Conservation (phyloP, 2,797 vertebrate genomes). For the Pangasius krempfi region DNA sequence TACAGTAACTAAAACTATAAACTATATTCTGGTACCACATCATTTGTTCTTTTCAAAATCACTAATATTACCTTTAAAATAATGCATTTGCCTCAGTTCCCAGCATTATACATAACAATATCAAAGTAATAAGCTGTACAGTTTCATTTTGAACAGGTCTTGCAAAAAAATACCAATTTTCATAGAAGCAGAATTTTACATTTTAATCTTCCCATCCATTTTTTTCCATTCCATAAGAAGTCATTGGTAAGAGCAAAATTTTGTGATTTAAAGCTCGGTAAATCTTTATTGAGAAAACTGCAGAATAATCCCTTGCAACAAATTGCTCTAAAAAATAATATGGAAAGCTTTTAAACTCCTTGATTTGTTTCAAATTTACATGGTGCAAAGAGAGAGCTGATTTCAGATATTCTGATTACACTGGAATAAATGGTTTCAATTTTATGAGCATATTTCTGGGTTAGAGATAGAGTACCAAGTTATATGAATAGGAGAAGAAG, state of each 20-base stretch:
- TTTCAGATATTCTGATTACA: not conserved
- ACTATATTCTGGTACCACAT: not conserved
- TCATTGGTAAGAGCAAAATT: not conserved
- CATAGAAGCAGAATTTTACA: not conserved
- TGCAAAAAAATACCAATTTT: not conserved
- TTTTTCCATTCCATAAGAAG: not conserved
- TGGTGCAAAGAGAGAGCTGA: not conserved
- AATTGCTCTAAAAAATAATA: not conserved
- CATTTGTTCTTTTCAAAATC: not conserved
- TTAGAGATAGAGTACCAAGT: constrained; percentile 71
- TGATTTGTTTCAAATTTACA: not conserved
- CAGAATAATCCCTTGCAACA: not conserved
- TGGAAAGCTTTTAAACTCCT: not conserved
- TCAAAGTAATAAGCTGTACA: not conserved
- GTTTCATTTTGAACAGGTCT: not conserved
- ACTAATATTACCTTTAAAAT: not conserved
- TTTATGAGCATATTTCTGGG: not conserved
- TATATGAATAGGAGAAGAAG: constrained; percentile 79
- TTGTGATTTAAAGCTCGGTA: not conserved
- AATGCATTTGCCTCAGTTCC: not conserved
- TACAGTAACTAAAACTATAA: not conserved
- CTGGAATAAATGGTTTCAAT: not conserved
- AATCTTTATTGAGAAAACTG: not conserved
- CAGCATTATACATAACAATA: not conserved
- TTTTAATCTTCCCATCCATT: not conserved